Conservation (phyloP, 1,140 invertebrate species). For the Prorops nasuta region DNA sequence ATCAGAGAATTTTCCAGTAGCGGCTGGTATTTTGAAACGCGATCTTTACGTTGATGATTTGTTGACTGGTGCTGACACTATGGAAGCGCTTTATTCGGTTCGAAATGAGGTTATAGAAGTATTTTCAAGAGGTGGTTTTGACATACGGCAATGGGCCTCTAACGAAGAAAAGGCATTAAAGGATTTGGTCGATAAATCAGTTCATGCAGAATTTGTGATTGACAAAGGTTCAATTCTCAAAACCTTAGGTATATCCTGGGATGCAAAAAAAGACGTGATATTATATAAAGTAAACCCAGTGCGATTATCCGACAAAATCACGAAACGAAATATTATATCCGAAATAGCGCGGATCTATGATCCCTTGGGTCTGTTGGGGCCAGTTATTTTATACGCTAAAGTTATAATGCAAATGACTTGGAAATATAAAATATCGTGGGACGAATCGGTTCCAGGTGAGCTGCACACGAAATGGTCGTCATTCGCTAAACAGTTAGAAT, state of each 20-base stretch:
- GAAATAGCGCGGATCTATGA: slow-evolving; percentile 8
- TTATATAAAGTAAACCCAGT: background rate
- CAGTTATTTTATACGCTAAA: too few species aligned
- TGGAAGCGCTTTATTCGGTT: too few species aligned
- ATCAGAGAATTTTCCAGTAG: too few species aligned
- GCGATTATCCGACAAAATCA: background rate
- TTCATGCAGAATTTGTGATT: background rate
- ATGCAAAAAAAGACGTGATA: background rate
- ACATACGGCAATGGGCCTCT: slow-evolving; percentile 33
- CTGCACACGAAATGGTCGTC: background rate
- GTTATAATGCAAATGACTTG: too few species aligned
- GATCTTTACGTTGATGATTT: slow-evolving; percentile 55
- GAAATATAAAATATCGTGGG: too few species aligned
- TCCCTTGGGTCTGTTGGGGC: too few species aligned
- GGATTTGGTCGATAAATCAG: background rate
- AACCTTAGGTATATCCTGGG: slow-evolving; percentile 7
- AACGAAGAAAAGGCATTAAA: slow-evolving; percentile 7
- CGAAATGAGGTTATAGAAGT: slow-evolving; percentile 19
- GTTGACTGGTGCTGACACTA: slow-evolving; percentile 38
- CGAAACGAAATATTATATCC: slow-evolving; percentile 4
- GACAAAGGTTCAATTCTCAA: background rate
- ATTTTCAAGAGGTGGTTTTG: slow-evolving; percentile 28
- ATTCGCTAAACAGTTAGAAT: background rate
- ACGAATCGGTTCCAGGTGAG: too few species aligned
- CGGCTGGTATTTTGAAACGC: too few species aligned